Percentiles rank a stretch among this genome's conserved stretches.
These are phyloP conservation scores for Pseudochirops corinnae DNA, from an alignment of 2,797 vertebrate species.

Conservation along the genomic window DNA sequence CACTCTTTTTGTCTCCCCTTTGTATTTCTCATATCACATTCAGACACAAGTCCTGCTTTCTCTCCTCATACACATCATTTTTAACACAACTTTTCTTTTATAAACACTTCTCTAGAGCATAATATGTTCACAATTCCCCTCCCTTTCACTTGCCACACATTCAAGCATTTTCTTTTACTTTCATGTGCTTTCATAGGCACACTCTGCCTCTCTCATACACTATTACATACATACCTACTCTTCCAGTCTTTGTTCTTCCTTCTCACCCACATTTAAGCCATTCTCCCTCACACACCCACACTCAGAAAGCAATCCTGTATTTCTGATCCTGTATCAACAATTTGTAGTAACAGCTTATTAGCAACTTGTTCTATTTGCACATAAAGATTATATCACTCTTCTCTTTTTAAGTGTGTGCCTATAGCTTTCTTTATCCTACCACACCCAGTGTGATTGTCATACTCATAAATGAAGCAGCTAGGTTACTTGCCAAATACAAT, in stretches of 20 bases:
- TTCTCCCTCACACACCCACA: background rate
- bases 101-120: background rate
- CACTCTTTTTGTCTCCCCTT: background rate
- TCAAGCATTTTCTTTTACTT: background rate
- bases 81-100: slow-evolving; percentile 69
- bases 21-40: background rate
- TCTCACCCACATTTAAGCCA: background rate
- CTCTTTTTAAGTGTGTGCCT: background rate
- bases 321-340: background rate
- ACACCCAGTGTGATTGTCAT: background rate
- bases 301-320: background rate
- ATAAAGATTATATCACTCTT: background rate
- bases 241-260: background rate
- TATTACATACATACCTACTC: rapidly evolving
- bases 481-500: background rate
- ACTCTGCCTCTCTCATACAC: rapidly evolving
- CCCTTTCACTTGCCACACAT: slow-evolving; percentile 62
- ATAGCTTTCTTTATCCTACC: background rate
- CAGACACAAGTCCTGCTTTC: background rate
- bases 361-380: background rate
- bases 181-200: rapidly evolving
- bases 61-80: background rate
- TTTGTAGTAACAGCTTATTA: background rate
- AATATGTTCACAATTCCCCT: background rate
- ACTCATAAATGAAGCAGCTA: background rate